Base-by-base conservation (phyloP, 2,113 vertebrate genomes). In the Rhipidura dahli region DNA sequence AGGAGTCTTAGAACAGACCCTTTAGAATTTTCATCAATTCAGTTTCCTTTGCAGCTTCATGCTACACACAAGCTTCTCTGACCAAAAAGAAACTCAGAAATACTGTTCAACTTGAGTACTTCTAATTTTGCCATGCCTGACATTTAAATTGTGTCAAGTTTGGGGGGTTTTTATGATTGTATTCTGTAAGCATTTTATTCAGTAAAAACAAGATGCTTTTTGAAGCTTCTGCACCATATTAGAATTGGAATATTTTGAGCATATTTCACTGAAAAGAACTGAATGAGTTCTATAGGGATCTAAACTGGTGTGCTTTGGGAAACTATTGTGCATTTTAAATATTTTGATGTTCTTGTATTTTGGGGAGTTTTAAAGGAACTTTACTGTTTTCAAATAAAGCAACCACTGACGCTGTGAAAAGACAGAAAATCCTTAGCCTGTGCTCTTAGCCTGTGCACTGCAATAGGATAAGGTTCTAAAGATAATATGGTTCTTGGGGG, bases 401-500 rank as follows among this genome's bases (percentile, higher is more conserved):
- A 31, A 50, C 35, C 15, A 13, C 79, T 91, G 80, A 44, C 11
- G 17, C 28, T 53, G 6, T 49, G 73, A 70, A 45, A 73, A 77
- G 12, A 42, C 44, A 75, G 31, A 77, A 83, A 77, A 33, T 60
- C 59, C 37, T 84, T 35, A 21, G 39, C n/a, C 22, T 78, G 7
- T 77, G 23, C 56, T n/a, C 37, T 84, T 35, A 21, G 39, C n/a
- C 22, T 78, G 7, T 77, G 23, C 56, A 18, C 22, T 68, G 14
- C 1, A 2, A 17, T 50, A 31, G 5, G 31, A 28, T 51, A 54
- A 80, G 13, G 20, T 6, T 68, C 18, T 68, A n/a, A 53, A 42
- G 30, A 51, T 27, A 44, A 31, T 77, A 5, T 0, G 2, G 31
- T 60, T 71, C 15, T 37, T 33, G 10, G 2, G 2, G 15, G 7